These are phyloP conservation scores for Romanogobio albipinnatus DNA, from an alignment of 2,113 vertebrate species.

Conservation along the genomic window DNA sequence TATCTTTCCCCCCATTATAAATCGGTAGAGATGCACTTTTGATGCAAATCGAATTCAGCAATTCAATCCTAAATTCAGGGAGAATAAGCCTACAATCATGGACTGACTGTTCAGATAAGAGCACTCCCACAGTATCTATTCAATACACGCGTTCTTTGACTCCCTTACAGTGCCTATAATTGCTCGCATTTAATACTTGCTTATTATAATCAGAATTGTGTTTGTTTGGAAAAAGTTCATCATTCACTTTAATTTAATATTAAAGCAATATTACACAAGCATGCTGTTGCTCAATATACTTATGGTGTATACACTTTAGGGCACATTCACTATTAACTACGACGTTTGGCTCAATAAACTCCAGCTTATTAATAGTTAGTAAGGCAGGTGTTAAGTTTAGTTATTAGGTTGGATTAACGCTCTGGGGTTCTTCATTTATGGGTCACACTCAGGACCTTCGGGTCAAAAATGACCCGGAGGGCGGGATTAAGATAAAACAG, in stretches of 20 bases:
- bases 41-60: background rate
- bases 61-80: slow-evolving; percentile 1
- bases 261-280: no score
- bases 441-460: no score
- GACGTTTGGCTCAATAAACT: no score
- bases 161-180: background rate
- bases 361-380: no score
- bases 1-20: background rate
- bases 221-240: background rate
- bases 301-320: no score
- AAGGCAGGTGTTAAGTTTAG: no score
- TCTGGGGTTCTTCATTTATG: no score
- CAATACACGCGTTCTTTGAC: background rate
- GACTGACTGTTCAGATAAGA: slow-evolving; percentile 26
- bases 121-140: background rate
- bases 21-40: background rate
- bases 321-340: no score
- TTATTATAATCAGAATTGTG: background rate
- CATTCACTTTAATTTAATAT: background rate
- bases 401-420: no score
- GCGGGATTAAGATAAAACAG: no score
- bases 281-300: no score
- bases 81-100: slow-evolving; percentile 13
- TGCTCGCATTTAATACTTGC: background rate
- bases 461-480: no score